Percentiles rank a stretch among this genome's conserved stretches.
phyloP scores from a whole-genome alignment of 2,888 invertebrate genomes.

The Sinotaia quadrata region DNA sequence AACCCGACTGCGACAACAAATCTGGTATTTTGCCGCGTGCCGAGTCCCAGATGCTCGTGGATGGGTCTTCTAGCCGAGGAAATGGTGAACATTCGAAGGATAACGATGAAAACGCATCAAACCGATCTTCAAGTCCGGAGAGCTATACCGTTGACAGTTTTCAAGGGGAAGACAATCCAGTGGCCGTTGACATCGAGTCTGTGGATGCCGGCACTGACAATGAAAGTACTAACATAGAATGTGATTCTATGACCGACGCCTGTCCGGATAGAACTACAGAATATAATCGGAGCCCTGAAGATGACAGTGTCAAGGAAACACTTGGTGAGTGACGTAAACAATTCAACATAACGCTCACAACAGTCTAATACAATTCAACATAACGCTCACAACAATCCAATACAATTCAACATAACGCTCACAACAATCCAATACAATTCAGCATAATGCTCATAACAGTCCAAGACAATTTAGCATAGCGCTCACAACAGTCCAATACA shows the following conservation, averaged over 20 bases:
- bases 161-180: slow-evolving; percentile 29
- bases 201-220: slow-evolving; percentile 25
- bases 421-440: too few species aligned
- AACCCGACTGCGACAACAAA: background rate
- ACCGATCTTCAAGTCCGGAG: slow-evolving; percentile 4
- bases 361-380: too few species aligned
- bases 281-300: too few species aligned
- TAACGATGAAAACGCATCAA: slow-evolving; percentile 13
- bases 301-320: too few species aligned
- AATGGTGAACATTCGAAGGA: slow-evolving; percentile 22
- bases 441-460: too few species aligned
- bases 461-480: too few species aligned
- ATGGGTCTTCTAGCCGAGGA: slow-evolving; percentile 10
- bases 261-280: too few species aligned
- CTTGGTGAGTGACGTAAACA: too few species aligned
- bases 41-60: slow-evolving; percentile 16
- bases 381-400: too few species aligned
- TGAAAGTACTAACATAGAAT: slow-evolving; percentile 7
- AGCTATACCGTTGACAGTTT: slow-evolving; percentile 26
- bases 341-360: too few species aligned
- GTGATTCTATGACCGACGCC: slow-evolving; percentile 17
- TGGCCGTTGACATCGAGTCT: slow-evolving; percentile 38
- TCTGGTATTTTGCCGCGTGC: background rate
- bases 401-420: too few species aligned
- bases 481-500: too few species aligned